Conservation (phyloP, 2,113 vertebrate species). For the Lophotis ruficrista region DNA sequence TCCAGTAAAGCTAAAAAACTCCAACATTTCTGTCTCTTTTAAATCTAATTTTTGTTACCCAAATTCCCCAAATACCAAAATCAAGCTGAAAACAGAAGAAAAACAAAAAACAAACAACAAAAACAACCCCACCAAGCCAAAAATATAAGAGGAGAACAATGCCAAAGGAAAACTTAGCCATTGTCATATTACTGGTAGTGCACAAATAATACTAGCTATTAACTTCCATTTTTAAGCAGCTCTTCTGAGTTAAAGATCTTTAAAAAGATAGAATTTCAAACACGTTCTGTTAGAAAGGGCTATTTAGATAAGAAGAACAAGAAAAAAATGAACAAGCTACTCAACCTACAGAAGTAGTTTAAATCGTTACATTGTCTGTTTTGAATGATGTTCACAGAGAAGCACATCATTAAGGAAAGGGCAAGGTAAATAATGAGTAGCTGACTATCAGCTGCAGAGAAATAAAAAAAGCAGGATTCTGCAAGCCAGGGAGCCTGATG, state of each 20-base stretch:
- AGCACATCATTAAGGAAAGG: constrained; percentile 30
- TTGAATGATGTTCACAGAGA: neutral
- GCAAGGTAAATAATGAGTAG: constrained; percentile 45
- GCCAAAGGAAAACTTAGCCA: neutral
- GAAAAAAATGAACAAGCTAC: neutral
- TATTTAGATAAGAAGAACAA: neutral
- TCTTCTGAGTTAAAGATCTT: constrained; percentile 1
- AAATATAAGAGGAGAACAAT: neutral
- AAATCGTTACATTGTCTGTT: neutral
- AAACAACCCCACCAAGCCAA: fast-evolving
- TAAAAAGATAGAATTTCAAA: constrained; percentile 9
- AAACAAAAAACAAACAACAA: neutral
- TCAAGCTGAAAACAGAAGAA: neutral
- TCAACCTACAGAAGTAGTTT: neutral
- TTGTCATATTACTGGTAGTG: neutral
- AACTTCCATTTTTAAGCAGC: neutral
- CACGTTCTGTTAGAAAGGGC: neutral
- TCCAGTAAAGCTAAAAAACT: neutral
- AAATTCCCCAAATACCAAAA: neutral
- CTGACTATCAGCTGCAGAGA: neutral
- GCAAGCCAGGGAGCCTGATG: neutral
- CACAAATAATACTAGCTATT: neutral
- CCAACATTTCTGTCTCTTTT: neutral
- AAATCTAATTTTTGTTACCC: neutral
- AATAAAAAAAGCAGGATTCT: neutral